Evolutionary conservation across 2,888 invertebrate species (phyloP), one percentile per base, ranked within the genome.

Genomic region (Limnephilus lunatus): DNA sequence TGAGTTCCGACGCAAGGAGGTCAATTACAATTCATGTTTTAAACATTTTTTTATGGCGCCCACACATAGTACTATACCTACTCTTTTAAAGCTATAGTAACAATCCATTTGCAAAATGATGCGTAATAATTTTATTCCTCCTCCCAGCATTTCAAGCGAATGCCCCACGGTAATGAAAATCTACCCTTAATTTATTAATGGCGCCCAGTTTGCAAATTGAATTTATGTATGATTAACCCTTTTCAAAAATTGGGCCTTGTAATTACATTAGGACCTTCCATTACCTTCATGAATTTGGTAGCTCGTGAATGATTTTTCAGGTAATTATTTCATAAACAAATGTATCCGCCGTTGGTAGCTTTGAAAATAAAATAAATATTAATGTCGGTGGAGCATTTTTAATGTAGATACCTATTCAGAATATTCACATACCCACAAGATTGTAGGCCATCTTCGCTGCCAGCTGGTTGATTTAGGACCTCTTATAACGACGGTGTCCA

Each of bases 171-270:
- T 31, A 68, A 68, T 88, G 68, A 53, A 88, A 88, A 68, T 88
- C 31, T n/a, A 19, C 32, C 88, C 68, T 44, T 88, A 88, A 53
- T 88, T 88, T 88, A 88, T 68, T 48, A 88, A 88, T 30, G 48
- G 30, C 19, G 31, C 68, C 25, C 53, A 25, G 68, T 86, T 88
- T 68, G 19, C 31, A 88, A 88, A 88, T 88, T 88, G 88, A 88
- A 88, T 88, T 88, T 88, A 88, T 53, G 53, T 80, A 88, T 88
- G 88, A 88, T 88, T 88, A 88, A 88, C 88, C 88, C 31, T 53
- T 53, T 68, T 88, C 68, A 88, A 88, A 88, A 88, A 88, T 88
- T 53, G 68, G 31, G 25, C 88, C 32, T 88, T 68, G n/a, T 88
- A 88, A 88, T 68, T 32, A 68, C 53, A 68, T 88, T 88, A 88